A percentile compares a stretch with the other conserved stretches of the same genome.
Evolutionary conservation across 2,888 invertebrate species (phyloP).

Genomic region (Drosophila fungiperda): DNA sequence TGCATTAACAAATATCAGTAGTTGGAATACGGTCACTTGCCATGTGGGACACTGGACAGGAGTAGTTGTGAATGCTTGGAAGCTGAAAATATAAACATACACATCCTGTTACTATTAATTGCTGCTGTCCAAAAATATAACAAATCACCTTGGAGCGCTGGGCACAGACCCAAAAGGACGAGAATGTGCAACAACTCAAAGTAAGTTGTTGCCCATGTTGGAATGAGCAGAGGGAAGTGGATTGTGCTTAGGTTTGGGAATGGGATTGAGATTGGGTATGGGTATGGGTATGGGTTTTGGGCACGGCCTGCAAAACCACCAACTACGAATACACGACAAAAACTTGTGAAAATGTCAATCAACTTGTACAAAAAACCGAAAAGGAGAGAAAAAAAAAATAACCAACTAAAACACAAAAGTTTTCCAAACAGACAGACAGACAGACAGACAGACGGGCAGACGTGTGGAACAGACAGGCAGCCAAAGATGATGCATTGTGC

Average conservation of each 20-base stretch:
- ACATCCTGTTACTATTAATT: constrained; percentile 83
- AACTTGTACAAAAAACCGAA: constrained; percentile 62
- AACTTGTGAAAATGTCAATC: constrained; percentile 83
- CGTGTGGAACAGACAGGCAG: constrained; percentile 47
- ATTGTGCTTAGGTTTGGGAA: constrained; percentile 17
- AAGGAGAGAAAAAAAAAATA: constrained; percentile 29
- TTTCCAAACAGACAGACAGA: constrained; percentile 56
- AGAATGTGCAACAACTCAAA: constrained; percentile 51
- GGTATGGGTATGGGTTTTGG: constrained; percentile 46
- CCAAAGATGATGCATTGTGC: constrained; percentile 80
- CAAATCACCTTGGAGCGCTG: constrained; percentile 77
- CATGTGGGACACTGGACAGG: constrained; percentile 40
- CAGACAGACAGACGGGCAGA: constrained; percentile 31
- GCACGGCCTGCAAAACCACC: constrained; percentile 50
- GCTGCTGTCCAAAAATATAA: constrained; percentile 83
- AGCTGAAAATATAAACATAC: constrained; percentile 56
- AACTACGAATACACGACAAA: constrained; percentile 66
- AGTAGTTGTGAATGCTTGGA: constrained; percentile 32
- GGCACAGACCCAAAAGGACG: constrained; percentile 70
- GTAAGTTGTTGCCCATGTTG: constrained; percentile 31
- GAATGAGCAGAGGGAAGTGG: constrained; percentile 22
- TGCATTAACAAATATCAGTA: not conserved
- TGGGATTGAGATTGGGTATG: constrained; percentile 20
- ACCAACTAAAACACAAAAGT: constrained; percentile 62
- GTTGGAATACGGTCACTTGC: constrained; percentile 31